Evolutionary conservation across 2,797 vertebrate species (phyloP), one percentile per base, ranked within the genome.

Genomic region (Fistularia tabacaria): DNA sequence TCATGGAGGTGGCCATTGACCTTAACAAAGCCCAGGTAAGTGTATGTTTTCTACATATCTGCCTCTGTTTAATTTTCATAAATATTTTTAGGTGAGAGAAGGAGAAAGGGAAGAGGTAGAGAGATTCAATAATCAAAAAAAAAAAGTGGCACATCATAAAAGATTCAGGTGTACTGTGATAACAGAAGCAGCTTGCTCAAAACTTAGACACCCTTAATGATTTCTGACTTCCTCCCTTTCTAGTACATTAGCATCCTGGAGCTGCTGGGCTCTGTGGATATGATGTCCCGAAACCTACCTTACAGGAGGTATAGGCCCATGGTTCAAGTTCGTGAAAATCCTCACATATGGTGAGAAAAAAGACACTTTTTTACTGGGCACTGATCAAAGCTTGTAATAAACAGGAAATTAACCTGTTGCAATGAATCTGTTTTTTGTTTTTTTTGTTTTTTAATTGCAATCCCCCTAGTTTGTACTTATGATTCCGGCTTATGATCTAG

Each of bases 221-320:
- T 54, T 50, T 14, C 40, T 57, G 38, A 59, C 47, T 69, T 67
- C 62, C 63, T 67, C 58, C 48, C 69, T 84, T 68, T 84, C 10
- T 67, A 98, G 97, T 99, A 99, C 77, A 92, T 97, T 84, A 99
- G 97, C 84, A 90, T 98, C 68, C 90, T 99, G 92, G 96, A 98
- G 79, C 91, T 99, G 64, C 92, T 99, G 74, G 94, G 94, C 59
- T 99, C 97, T 5, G 70, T 98, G 72, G 95, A 98, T 81, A 91
- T 96, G 94, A 98, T 99, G 97, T 91, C 92, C 40, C 91, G 94
- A 25, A 99, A 98, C 81, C 83, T 97, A 15, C 97, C 97, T 0
- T 99, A 98, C 58, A 92, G 96, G 73, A 99, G 95, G 56, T 98
- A 92, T 85, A 93, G 90, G 65, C 97, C 97, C 10, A 60, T 85